Percentiles rank a stretch among this genome's conserved stretches.
Evolutionary conservation across 2,888 invertebrate species (phyloP).

Genomic region (Eremobia ochroleuca): DNA sequence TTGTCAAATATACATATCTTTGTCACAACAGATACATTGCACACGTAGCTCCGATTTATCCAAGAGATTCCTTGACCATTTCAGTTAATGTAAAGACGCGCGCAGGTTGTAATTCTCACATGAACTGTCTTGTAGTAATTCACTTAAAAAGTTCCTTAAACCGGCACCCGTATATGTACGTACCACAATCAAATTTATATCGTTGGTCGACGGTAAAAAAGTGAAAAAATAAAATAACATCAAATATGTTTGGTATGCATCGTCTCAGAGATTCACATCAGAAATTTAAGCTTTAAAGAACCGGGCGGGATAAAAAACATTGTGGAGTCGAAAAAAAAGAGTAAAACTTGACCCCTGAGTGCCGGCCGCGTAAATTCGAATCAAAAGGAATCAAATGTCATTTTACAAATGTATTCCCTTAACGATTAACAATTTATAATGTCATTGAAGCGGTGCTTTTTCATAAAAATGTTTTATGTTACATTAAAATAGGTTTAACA

Average conservation of each 20-base stretch:
- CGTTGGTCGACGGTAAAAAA: slow-evolving; percentile 76
- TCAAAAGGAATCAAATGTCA: slow-evolving; percentile 89
- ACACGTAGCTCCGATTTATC: slow-evolving; percentile 61
- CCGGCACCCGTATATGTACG: slow-evolving; percentile 71
- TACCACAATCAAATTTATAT: slow-evolving; percentile 84
- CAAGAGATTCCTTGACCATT: slow-evolving; percentile 57
- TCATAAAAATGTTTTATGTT: slow-evolving; percentile 72
- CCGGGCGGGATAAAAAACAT: slow-evolving; percentile 80
- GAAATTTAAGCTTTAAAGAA: slow-evolving; percentile 88
- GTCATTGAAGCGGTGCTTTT: slow-evolving; percentile 71
- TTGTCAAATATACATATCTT: slow-evolving; percentile 64
- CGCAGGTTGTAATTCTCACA: slow-evolving; percentile 78
- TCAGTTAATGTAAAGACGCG: slow-evolving; percentile 50
- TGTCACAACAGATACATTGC: slow-evolving; percentile 54
- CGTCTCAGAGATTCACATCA: slow-evolving; percentile 88
- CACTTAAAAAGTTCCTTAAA: slow-evolving; percentile 68
- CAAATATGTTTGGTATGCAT: slow-evolving; percentile 90
- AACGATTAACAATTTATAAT: slow-evolving; percentile 79
- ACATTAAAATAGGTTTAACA: slow-evolving; percentile 57
- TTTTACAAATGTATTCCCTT: slow-evolving; percentile 80
- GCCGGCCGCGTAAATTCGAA: slow-evolving; percentile 89
- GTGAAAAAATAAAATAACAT: slow-evolving; percentile 83
- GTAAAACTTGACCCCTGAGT: slow-evolving; percentile 79
- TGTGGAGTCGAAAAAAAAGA: slow-evolving; percentile 70
- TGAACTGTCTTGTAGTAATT: slow-evolving; percentile 72